These are phyloP conservation scores for Hesperia comma DNA, from an alignment of 2,888 invertebrate species.

Conservation along the genomic window DNA sequence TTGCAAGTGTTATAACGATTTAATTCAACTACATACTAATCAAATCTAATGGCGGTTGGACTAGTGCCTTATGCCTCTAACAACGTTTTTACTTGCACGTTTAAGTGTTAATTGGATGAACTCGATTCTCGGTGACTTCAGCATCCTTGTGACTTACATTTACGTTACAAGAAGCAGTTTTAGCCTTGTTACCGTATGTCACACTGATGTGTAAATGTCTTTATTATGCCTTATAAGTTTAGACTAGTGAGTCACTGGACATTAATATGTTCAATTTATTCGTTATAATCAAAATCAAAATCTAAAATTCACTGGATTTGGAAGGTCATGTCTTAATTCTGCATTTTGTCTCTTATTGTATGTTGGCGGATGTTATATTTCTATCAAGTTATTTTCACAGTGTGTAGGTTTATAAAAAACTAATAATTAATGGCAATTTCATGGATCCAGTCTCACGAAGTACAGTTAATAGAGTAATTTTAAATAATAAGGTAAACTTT, in stretches of 20 bases:
- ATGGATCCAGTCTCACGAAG: too few relatives aligned
- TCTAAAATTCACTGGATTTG: too few relatives aligned
- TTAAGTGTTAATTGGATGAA: slow-evolving; percentile 43
- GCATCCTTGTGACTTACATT: slow-evolving; percentile 37
- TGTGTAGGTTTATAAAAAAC: too few relatives aligned
- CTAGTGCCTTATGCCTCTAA: slow-evolving; percentile 7
- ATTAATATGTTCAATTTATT: too few relatives aligned
- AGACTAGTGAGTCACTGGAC: not conserved
- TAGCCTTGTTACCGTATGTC: slow-evolving; percentile 15
- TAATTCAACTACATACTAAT: not conserved
- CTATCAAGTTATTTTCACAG: too few relatives aligned
- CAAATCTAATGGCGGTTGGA: not conserved
- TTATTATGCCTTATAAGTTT: slow-evolving; percentile 25
- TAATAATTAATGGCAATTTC: too few relatives aligned
- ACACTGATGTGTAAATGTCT: slow-evolving; percentile 19
- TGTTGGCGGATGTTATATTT: too few relatives aligned
- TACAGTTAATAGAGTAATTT: too few relatives aligned
- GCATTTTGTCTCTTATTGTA: too few relatives aligned
- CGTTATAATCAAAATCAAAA: too few relatives aligned
- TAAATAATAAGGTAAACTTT: too few relatives aligned
- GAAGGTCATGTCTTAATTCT: too few relatives aligned
- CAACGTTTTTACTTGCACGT: slow-evolving; percentile 34
- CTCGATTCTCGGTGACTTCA: slow-evolving; percentile 29
- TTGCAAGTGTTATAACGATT: not conserved
- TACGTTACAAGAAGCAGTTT: slow-evolving; percentile 16